phyloP scores from a whole-genome alignment of 1,140 invertebrate species.

The Cotesia glomerata region DNA sequence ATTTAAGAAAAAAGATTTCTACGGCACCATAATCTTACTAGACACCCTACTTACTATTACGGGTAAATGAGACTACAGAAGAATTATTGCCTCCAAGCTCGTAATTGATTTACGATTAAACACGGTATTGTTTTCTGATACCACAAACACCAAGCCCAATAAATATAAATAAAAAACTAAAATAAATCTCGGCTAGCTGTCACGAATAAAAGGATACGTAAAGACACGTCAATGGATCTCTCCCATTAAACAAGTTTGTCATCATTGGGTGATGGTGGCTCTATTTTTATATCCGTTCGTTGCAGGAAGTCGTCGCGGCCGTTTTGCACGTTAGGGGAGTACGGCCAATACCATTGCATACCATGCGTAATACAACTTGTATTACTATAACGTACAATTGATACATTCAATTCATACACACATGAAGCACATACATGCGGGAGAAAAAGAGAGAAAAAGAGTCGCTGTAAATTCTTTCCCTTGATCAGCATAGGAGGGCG shows the following conservation, averaged over 20 bases:
- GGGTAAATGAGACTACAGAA: neutral
- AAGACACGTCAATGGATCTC: conserved; percentile 15
- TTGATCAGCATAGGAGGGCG: conserved; percentile 28
- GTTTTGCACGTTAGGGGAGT: conserved; percentile 30
- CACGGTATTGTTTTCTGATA: neutral
- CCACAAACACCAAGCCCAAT: neutral
- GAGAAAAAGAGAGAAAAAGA: neutral
- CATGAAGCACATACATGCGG: neutral
- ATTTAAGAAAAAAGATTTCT: conserved; percentile 40
- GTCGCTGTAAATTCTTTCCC: conserved; percentile 1
- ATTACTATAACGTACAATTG: too few relatives aligned
- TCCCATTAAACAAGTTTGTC: conserved; percentile 21
- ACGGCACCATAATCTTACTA: neutral
- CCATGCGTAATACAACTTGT: neutral
- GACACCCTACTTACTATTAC: neutral
- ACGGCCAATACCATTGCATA: neutral
- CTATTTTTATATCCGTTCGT: conserved; percentile 63
- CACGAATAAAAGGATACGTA: neutral
- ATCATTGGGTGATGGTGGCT: conserved; percentile 46
- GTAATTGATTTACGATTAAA: neutral
- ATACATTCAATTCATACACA: neutral
- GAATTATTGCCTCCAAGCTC: neutral
- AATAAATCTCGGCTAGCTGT: neutral
- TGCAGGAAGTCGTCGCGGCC: conserved; percentile 60
- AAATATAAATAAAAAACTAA: neutral